Evolutionary conservation across 2,797 vertebrate genomes (phyloP).

Genomic region (Todus mexicanus): DNA sequence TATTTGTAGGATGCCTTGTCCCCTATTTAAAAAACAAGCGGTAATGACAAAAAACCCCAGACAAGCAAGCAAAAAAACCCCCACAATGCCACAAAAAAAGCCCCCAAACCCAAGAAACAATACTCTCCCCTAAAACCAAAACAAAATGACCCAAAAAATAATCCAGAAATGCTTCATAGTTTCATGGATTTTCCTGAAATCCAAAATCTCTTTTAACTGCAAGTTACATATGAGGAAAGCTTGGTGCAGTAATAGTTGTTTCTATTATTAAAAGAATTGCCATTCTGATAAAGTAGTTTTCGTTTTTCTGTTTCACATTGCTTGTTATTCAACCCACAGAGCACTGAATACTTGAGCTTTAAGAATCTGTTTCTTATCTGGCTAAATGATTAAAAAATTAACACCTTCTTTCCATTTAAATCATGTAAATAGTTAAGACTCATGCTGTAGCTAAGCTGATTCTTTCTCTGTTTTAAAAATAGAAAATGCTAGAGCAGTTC

Average conservation of each 20-base stretch:
- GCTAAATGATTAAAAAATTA: slow-evolving; percentile 9
- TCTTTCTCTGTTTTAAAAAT: slow-evolving; percentile 87
- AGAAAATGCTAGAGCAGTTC: slow-evolving; percentile 81
- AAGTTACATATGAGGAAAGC: neutral
- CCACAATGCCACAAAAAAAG: neutral
- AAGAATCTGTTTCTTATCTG: neutral
- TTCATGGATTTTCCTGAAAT: neutral
- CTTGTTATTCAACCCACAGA: neutral
- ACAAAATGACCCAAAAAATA: neutral
- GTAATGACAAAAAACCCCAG: no score
- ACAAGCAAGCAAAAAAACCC: neutral
- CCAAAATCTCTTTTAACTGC: neutral
- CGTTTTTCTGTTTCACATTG: neutral
- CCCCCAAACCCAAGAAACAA: neutral
- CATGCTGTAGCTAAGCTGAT: slow-evolving; percentile 72
- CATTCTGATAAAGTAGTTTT: neutral
- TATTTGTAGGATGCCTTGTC: neutral
- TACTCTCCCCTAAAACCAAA: neutral
- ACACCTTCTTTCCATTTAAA: slow-evolving; percentile 62
- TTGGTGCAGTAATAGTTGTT: neutral
- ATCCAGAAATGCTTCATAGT: neutral
- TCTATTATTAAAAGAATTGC: neutral
- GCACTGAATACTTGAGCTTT: neutral
- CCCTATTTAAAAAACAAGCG: neutral
- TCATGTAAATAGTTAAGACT: slow-evolving; percentile 76